These are phyloP conservation scores for Drosophila histrio DNA, from an alignment of 2,888 invertebrate species.

Conservation along the genomic window DNA sequence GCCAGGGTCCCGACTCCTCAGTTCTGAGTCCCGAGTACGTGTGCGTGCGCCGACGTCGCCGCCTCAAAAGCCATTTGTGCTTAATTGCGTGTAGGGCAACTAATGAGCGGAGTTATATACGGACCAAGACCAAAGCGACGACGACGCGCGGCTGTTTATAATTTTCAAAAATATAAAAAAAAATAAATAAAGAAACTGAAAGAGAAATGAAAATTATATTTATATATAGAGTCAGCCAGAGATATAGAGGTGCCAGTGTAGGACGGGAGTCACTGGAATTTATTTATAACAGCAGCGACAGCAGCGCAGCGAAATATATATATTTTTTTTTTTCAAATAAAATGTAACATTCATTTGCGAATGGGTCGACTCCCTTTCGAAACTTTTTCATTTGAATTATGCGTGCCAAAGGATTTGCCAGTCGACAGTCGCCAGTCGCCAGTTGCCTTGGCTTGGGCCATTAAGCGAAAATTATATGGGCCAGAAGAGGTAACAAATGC, in stretches of 20 bases:
- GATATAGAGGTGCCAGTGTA: conserved; percentile 33
- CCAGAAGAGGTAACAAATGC: conserved; percentile 61
- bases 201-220: conserved; percentile 32
- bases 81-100: conserved; percentile 83
- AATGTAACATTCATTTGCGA: conserved; percentile 73
- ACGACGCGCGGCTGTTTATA: conserved; percentile 59
- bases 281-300: conserved; percentile 54
- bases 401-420: conserved; percentile 68
- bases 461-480: conserved; percentile 72
- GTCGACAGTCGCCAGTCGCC: conserved; percentile 31
- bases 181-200: not conserved
- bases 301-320: conserved; percentile 28
- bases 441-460: conserved; percentile 38
- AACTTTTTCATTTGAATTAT: conserved; percentile 71
- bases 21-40: conserved; percentile 15
- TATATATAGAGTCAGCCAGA: conserved; percentile 10
- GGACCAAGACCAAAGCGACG: conserved; percentile 24
- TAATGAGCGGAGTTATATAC: conserved; percentile 79
- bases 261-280: conserved; percentile 45
- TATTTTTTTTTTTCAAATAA: conserved; percentile 53
- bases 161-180: conserved; percentile 43
- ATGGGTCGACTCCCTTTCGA: conserved; percentile 38
- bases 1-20: not conserved
- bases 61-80: conserved; percentile 82
- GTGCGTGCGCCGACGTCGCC: conserved; percentile 54